These are phyloP conservation scores for Asarcornis scutulata DNA, from an alignment of 2,113 vertebrate genomes.

Conservation along the genomic window DNA sequence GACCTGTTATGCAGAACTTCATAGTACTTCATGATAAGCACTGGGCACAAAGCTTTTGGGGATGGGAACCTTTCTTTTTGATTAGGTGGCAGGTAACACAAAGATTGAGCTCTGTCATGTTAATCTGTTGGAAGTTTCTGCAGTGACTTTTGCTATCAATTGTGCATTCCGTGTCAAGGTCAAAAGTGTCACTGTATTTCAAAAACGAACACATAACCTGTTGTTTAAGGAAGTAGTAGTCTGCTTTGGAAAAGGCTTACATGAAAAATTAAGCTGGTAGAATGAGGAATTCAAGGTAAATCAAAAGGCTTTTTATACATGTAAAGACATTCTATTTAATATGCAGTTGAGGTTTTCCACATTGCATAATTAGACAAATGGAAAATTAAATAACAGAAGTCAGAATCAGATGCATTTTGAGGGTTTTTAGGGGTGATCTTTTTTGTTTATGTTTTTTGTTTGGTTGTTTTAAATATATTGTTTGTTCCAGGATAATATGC, in stretches of 20 bases:
- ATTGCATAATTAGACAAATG: background rate
- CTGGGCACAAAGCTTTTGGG: background rate
- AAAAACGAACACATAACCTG: background rate
- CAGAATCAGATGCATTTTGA: background rate
- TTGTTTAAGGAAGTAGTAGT: slow-evolving; percentile 37
- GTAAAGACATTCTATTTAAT: background rate
- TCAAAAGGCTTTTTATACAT: background rate
- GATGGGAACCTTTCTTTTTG: background rate
- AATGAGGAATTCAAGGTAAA: background rate
- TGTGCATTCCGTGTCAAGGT: background rate
- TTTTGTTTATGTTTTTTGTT: background rate
- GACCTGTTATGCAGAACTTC: background rate
- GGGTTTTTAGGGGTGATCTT: background rate
- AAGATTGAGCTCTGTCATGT: background rate
- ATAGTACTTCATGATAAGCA: background rate
- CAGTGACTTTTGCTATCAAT: background rate
- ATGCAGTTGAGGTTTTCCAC: background rate
- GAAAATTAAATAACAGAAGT: background rate
- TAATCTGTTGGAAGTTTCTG: slow-evolving; percentile 11
- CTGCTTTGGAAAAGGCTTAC: background rate
- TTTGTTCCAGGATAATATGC: background rate
- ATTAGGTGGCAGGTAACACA: background rate
- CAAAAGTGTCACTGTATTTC: background rate
- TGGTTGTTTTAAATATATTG: background rate
- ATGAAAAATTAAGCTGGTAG: background rate